Evolutionary conservation across 2,113 vertebrate species (phyloP).

Genomic region (Ramphastos sulfuratus): DNA sequence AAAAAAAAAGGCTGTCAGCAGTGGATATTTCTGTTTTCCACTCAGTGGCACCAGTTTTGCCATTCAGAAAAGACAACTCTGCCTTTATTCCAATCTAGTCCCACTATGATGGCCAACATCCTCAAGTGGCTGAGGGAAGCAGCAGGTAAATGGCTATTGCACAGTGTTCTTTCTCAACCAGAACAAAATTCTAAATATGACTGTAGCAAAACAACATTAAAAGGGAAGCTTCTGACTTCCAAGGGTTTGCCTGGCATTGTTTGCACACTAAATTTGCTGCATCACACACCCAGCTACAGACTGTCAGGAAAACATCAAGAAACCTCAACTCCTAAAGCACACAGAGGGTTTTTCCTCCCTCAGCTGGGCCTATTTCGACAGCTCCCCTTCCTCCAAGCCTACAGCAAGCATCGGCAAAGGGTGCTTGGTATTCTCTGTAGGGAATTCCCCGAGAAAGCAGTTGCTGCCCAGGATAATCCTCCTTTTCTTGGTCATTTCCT

Average conservation of each 20-base stretch:
- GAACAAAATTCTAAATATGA: neutral
- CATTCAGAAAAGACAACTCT: neutral
- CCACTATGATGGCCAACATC: neutral
- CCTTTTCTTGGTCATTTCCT: neutral
- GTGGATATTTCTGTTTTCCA: neutral
- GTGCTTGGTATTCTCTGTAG: neutral
- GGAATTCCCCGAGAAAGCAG: neutral
- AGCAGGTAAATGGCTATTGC: neutral
- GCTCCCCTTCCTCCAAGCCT: neutral
- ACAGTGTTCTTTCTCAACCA: neutral
- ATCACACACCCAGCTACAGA: neutral
- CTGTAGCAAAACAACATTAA: neutral
- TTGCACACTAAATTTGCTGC: neutral
- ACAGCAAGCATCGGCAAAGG: accelerated
- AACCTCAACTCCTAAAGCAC: neutral
- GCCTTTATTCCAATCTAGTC: neutral
- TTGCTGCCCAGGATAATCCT: neutral
- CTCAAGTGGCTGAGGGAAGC: neutral
- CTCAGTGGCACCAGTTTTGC: neutral
- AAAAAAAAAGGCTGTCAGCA: neutral
- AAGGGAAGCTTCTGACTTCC: neutral
- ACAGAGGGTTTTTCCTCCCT: neutral
- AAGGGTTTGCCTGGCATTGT: neutral
- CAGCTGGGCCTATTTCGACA: neutral
- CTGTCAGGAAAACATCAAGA: neutral